Evolutionary conservation across 2,888 invertebrate species (phyloP).

Genomic region (Chrysotoxum bicinctum): DNA sequence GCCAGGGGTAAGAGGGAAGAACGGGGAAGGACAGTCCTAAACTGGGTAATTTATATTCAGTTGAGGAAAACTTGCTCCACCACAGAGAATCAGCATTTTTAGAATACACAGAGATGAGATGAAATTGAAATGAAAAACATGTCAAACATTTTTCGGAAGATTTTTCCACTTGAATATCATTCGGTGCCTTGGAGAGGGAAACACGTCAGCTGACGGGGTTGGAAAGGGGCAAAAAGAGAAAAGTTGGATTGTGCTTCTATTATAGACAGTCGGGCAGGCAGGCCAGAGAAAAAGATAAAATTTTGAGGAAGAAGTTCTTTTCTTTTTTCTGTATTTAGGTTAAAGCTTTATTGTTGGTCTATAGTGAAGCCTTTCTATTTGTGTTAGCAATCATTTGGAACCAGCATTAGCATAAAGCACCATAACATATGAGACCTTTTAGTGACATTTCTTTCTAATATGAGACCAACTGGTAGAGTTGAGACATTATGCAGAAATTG

Average conservation of each 20-base stretch:
- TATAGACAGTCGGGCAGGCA: background rate
- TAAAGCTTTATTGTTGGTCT: slow-evolving; percentile 6
- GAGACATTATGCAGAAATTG: no score
- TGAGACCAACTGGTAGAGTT: background rate
- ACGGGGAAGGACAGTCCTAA: background rate
- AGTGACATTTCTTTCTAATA: background rate
- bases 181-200: background rate
- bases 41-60: slow-evolving; percentile 53
- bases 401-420: slow-evolving; percentile 6
- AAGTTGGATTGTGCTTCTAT: slow-evolving; percentile 1
- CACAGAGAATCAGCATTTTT: slow-evolving; percentile 45
- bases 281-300: slow-evolving; percentile 11
- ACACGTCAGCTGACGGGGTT: background rate
- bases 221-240: background rate
- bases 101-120: slow-evolving; percentile 1
- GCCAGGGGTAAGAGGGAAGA: background rate
- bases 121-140: slow-evolving; percentile 68
- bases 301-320: slow-evolving; percentile 5
- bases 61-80: slow-evolving; percentile 16
- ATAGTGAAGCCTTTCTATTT: background rate
- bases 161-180: slow-evolving; percentile 30
- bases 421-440: slow-evolving; percentile 24
- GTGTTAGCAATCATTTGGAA: slow-evolving; percentile 2
- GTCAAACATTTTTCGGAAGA: slow-evolving; percentile 50
- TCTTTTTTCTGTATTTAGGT: background rate